Evolutionary conservation across 2,888 invertebrate species (phyloP), one percentile per base, ranked within the genome.

Genomic region (Thymelicus acteon): DNA sequence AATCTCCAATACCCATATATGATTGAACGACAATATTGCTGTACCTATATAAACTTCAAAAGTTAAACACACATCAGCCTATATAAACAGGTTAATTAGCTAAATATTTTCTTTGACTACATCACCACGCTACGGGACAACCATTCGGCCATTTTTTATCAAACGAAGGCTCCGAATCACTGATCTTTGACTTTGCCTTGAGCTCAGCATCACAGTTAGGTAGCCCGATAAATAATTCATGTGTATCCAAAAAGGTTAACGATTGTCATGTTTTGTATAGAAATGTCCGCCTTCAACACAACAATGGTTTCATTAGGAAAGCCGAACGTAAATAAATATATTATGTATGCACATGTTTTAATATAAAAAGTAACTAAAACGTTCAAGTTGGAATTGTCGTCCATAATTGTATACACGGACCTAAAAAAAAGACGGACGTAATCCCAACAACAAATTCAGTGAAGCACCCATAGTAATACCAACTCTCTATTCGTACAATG

Each of bases 211-310:
- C 48, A 83, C 84, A 83, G 85, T 85, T 85, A 85, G 70, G 72
- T 73, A 72, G 76, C 75, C 73, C 69, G n/a, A 75, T 85, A 77
- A 82, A 85, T 84, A 77, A 85, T 85, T 81, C 82, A 85, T 85
- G 74, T 76, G 79, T 73, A 73, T 67, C 60, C 48, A 67, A 63
- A 60, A 69, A 62, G 54, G 44, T 31, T 57, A 62, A 58, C 69
- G 57, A 63, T 37, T 69, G 62, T 69, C 62, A 61, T 52, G 67
- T 60, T 24, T 60, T 48, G 24, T 48, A 39, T 58, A 24, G 19
- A 37, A 57, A 6, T 39, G 69, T 48, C 48, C 63, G 58, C 61
- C 58, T 61, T 54, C 6, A 12, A 49, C 47, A 61, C 48, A 72
- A 67, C 67, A 67, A 63, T 60, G 49, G 57, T 60, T 63, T 63